Percentiles rank a stretch among this genome's conserved stretches.
These are phyloP conservation scores for Orthosia incerta DNA, from an alignment of 2,888 invertebrate genomes.

Conservation along the genomic window DNA sequence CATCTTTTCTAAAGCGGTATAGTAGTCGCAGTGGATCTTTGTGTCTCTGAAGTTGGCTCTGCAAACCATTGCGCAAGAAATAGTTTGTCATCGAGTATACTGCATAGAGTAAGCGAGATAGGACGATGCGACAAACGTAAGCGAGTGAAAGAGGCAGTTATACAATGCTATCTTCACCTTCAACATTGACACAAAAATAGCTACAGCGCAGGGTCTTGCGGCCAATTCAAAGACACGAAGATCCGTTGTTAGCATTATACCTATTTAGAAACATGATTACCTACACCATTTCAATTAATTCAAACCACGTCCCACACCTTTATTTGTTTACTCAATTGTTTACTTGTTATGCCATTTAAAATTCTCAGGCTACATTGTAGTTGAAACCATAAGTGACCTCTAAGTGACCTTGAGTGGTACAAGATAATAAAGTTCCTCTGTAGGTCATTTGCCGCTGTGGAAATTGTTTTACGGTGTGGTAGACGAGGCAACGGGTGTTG, in stretches of 20 bases:
- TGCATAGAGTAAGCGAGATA: too few relatives aligned
- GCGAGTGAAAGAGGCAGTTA: too few relatives aligned
- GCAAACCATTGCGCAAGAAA: too few relatives aligned
- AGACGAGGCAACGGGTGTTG: neutral
- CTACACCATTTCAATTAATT: constrained; percentile 5
- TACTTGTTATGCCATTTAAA: constrained; percentile 39
- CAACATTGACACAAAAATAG: too few relatives aligned
- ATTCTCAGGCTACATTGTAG: constrained; percentile 26
- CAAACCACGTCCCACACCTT: constrained; percentile 31
- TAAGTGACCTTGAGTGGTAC: constrained; percentile 10
- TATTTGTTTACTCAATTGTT: constrained; percentile 60
- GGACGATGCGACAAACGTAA: too few relatives aligned
- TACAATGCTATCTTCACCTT: too few relatives aligned
- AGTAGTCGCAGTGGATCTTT: too few relatives aligned
- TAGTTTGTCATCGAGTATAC: too few relatives aligned
- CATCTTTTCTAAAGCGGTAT: neutral
- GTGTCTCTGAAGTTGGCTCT: too few relatives aligned
- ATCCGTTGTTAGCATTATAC: too few relatives aligned
- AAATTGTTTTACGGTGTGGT: neutral
- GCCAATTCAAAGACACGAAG: too few relatives aligned
- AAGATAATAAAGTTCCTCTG: constrained; percentile 31
- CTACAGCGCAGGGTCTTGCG: too few relatives aligned
- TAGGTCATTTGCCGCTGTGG: constrained; percentile 25
- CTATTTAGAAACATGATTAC: neutral
- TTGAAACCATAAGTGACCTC: constrained; percentile 42